Evolutionary conservation across 2,113 vertebrate species (phyloP).

Genomic region (Talpa occidentalis): DNA sequence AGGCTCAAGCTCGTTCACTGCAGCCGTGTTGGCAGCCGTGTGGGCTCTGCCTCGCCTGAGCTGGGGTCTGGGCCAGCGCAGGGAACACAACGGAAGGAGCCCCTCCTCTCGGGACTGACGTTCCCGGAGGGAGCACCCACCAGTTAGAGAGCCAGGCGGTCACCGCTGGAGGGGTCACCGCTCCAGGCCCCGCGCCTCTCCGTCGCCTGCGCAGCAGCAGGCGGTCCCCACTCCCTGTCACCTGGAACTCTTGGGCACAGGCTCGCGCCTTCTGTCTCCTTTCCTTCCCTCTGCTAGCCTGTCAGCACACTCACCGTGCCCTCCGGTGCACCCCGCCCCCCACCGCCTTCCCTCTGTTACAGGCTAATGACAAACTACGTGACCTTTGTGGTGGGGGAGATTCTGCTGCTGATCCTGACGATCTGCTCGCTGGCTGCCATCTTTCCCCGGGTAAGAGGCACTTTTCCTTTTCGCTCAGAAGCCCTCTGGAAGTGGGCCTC

Average conservation of each 20-base stretch:
- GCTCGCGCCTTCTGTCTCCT: background rate
- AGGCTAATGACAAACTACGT: slow-evolving; percentile 95
- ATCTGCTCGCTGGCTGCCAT: slow-evolving; percentile 94
- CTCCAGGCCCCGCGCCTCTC: background rate
- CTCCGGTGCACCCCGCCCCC: background rate
- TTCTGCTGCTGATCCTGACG: slow-evolving; percentile 92
- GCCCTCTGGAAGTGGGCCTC: background rate
- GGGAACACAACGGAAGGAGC: background rate
- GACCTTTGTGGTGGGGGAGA: slow-evolving; percentile 92
- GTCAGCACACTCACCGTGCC: background rate
- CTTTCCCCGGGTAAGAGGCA: slow-evolving; percentile 92
- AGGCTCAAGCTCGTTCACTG: background rate
- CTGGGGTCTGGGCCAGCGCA: background rate
- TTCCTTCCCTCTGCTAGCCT: background rate
- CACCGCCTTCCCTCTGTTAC: slow-evolving; percentile 13
- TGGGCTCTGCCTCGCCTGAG: no score
- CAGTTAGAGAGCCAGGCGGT: no score
- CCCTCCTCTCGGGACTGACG: no score
- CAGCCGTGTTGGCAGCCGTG: no score
- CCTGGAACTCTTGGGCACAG: accelerated
- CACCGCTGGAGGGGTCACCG: no score
- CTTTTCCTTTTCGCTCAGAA: background rate
- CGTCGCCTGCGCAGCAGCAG: background rate
- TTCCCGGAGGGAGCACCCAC: background rate
- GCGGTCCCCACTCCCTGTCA: background rate